Conservation (phyloP, 2,888 invertebrate genomes). For the Gari tellinella region DNA sequence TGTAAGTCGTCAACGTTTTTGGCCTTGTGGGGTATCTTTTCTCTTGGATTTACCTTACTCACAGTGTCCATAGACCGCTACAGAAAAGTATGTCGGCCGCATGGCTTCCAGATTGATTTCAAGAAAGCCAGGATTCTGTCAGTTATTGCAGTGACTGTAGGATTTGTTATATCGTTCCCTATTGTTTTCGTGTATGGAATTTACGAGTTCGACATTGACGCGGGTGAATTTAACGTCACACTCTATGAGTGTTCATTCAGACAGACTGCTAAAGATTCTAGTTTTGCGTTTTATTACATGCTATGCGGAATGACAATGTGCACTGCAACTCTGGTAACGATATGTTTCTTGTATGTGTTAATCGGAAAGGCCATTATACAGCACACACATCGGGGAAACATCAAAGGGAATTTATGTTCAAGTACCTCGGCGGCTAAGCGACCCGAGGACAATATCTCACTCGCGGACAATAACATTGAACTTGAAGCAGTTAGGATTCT, state of each 20-base stretch:
- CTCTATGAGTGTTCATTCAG: constrained; percentile 52
- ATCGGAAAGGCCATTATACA: constrained; percentile 47
- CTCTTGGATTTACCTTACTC: constrained; percentile 51
- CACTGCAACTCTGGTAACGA: constrained; percentile 27
- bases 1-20: constrained; percentile 55
- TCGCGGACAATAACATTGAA: neutral
- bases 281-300: constrained; percentile 37
- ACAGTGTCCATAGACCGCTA: constrained; percentile 68
- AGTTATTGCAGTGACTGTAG: constrained; percentile 31
- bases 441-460: neutral
- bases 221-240: constrained; percentile 16
- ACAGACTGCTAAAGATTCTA: constrained; percentile 1
- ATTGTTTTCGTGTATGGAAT: constrained; percentile 43
- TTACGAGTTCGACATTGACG: constrained; percentile 13
- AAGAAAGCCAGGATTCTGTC: constrained; percentile 54
- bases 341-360: constrained; percentile 54
- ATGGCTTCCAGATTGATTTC: constrained; percentile 68
- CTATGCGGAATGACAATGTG: constrained; percentile 48
- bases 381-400: constrained; percentile 39
- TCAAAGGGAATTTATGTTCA: constrained; percentile 38
- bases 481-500: constrained; percentile 1
- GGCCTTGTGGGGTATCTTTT: constrained; percentile 44
- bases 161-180: too few species aligned
- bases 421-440: constrained; percentile 45
- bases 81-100: constrained; percentile 68